Conservation (phyloP, 2,113 vertebrate genomes). For the Ammospiza nelsoni region DNA sequence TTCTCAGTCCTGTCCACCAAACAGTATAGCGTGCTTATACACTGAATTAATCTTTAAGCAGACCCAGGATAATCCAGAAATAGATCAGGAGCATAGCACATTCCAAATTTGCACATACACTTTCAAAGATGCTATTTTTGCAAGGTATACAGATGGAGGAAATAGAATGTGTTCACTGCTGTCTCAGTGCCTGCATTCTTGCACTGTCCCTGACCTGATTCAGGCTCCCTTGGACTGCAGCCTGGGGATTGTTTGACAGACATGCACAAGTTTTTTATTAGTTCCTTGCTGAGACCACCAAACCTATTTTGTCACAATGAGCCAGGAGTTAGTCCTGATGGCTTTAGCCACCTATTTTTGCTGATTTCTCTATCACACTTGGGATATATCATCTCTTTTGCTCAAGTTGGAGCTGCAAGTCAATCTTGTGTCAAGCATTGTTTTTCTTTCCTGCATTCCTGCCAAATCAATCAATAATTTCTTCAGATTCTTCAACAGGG, state of each 20-base stretch:
- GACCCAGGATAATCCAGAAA: conserved; percentile 66
- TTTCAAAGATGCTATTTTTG: conserved; percentile 72
- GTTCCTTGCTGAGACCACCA: neutral
- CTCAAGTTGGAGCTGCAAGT: neutral
- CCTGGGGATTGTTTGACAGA: neutral
- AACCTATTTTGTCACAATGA: neutral
- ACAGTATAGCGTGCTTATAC: neutral
- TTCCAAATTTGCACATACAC: conserved; percentile 44
- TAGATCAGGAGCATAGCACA: conserved; percentile 26
- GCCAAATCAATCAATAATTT: neutral
- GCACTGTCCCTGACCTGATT: conserved; percentile 39
- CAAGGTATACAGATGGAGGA: conserved; percentile 52
- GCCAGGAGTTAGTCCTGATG: neutral
- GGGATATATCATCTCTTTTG: neutral
- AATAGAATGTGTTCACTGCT: conserved; percentile 44
- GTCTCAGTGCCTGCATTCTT: conserved; percentile 20
- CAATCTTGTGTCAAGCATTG: neutral
- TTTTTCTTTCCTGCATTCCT: neutral
- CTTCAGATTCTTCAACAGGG: neutral
- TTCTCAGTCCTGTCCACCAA: conserved; percentile 1
- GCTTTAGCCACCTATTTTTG: neutral
- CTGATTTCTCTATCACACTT: neutral
- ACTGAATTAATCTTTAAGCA: conserved; percentile 38
- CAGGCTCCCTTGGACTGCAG: neutral
- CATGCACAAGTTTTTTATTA: neutral